Evolutionary conservation across 2,797 vertebrate genomes (phyloP).

Genomic region (Danio albolineatus): DNA sequence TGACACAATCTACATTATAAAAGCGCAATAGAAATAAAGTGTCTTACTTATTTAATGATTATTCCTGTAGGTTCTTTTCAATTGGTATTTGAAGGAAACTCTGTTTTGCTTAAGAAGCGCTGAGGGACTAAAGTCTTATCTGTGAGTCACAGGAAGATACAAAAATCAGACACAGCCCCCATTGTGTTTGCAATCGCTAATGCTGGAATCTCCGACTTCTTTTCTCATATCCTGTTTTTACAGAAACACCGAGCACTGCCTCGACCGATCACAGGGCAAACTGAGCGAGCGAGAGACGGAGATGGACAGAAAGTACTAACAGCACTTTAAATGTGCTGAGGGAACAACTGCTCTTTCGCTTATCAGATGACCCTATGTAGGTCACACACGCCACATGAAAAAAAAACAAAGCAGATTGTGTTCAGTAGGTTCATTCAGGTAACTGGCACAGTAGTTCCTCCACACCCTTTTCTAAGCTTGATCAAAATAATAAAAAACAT

Average conservation of each 20-base stretch:
- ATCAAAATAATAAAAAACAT: background rate
- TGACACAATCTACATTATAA: no score
- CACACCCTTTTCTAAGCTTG: background rate
- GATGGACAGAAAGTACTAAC: constrained; percentile 7
- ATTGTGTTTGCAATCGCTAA: constrained; percentile 47
- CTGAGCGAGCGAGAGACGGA: constrained; percentile 4
- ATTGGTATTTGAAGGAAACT: background rate
- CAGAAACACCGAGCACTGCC: constrained; percentile 32
- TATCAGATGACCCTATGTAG: constrained; percentile 43
- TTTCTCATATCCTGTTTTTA: constrained; percentile 60
- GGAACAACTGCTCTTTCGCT: constrained; percentile 47
- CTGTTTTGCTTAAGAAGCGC: background rate
- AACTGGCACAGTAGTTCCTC: constrained; percentile 17
- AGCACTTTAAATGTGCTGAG: background rate
- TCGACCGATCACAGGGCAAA: constrained; percentile 23
- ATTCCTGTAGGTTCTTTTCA: background rate
- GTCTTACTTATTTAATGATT: no score
- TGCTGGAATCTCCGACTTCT: constrained; percentile 45
- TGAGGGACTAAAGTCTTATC: constrained; percentile 30
- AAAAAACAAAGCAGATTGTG: no score
- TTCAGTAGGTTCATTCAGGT: background rate
- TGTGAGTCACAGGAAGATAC: constrained; percentile 30
- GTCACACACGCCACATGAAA: background rate
- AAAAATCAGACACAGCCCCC: constrained; percentile 36
- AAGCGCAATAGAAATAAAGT: no score